Evolutionary conservation across 1,140 invertebrate species (phyloP), one percentile per base, ranked within the genome.

Genomic region (Bilobella aurantiaca): DNA sequence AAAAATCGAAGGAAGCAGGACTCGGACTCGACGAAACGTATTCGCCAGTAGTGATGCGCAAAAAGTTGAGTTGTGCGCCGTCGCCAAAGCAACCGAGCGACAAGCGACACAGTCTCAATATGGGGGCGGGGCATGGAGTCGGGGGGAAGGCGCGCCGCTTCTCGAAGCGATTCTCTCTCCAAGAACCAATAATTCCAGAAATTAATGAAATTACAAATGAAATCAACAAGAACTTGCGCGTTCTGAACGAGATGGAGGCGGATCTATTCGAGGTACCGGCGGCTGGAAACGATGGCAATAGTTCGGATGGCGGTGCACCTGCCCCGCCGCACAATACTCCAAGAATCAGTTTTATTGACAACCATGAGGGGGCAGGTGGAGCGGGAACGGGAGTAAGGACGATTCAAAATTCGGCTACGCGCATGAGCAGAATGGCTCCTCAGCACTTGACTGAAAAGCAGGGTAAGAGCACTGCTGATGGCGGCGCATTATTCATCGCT

Each of bases 201-300:
- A 68, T 72, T 5, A 31, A 47, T 0, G 71, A 72, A 63, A 67
- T 72, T 56, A 69, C 71, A 28, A 66, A 66, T 2, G 71, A 72
- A 42, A 69, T 72, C 63, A 65, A 66, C 5, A 69, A 61, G 53
- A 72, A 72, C 47, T 29, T 58, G 28, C 25, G 21, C 5, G 29
- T 31, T 29, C 29, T 37, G 12, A 37, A 34, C 3, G 25, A 29
- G 23, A 57, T 57, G 53, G 27, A 27, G 12, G 5, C 53, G 5
- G 53, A 21, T 5, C 8, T 57, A 12, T 21, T 27, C 21, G 23
- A 28, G 12, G 12, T 59, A 29, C 49, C 23, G 25, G 25, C 16
- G 59, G 32, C 5, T 37, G 59, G 32, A 27, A 16, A 59, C 8
- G 14, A 3, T 18, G 12, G 49, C 5, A 23, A 5, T 5, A 62